phyloP scores from a whole-genome alignment of 2,797 vertebrate genomes.

The Rhodeus uyekii region DNA sequence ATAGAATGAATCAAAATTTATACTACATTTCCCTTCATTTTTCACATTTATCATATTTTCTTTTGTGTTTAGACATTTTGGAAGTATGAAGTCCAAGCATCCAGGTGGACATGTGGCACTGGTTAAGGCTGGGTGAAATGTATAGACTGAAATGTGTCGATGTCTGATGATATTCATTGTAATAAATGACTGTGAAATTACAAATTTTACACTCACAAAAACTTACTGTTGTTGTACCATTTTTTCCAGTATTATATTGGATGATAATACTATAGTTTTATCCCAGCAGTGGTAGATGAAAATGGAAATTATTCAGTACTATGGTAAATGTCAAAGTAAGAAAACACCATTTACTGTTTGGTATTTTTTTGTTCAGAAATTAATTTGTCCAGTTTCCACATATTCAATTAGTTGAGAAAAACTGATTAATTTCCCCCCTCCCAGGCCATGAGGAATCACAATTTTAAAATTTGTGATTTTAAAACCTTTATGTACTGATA shows the following conservation, averaged over 20 bases:
- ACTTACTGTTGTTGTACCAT: not conserved
- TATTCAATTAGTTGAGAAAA: not conserved
- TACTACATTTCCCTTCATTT: not conserved
- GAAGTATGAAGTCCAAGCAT: constrained; percentile 59
- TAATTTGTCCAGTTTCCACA: not conserved
- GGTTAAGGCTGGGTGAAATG: constrained; percentile 43
- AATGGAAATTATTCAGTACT: not conserved
- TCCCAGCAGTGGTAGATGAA: not conserved
- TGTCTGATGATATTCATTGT: not conserved
- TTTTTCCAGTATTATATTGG: not conserved
- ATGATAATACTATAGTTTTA: not conserved
- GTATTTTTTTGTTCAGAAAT: not conserved
- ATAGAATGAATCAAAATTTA: no score
- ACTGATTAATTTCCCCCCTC: not conserved
- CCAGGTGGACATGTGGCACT: constrained; percentile 57
- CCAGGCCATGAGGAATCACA: not conserved
- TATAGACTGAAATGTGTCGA: not conserved
- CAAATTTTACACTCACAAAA: not conserved
- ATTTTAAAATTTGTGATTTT: not conserved
- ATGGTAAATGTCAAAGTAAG: not conserved
- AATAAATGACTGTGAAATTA: not conserved
- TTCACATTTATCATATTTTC: not conserved
- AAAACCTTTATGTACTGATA: not conserved
- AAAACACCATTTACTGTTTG: not conserved
- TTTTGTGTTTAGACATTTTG: constrained; percentile 50